Percentiles rank a stretch among this genome's conserved stretches.
Conservation (phyloP, 1,140 invertebrate species). For the Trichonephila clavipes region DNA sequence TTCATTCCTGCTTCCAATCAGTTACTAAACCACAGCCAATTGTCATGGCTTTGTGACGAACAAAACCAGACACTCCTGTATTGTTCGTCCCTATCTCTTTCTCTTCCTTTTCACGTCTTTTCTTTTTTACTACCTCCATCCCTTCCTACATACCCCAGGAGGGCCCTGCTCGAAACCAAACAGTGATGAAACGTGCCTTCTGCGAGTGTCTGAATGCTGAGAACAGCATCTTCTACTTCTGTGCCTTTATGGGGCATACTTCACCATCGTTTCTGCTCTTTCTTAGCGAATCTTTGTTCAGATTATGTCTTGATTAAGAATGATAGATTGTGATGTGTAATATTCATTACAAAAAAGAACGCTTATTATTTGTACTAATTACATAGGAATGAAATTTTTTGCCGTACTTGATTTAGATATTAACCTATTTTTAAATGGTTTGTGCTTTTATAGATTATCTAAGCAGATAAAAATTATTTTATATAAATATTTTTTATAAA, state of each 20-base stretch:
- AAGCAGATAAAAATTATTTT: too few species aligned
- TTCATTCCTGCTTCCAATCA: constrained; percentile 4
- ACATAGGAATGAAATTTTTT: too few species aligned
- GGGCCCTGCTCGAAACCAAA: background rate
- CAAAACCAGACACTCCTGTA: background rate
- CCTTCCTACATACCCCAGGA: background rate
- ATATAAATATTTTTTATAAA: too few species aligned
- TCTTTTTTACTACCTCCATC: constrained; percentile 8
- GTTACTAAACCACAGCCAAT: constrained; percentile 13
- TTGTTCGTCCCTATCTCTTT: constrained; percentile 5
- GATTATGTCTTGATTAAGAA: background rate
- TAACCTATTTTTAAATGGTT: too few species aligned
- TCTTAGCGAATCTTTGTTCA: background rate
- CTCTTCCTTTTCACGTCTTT: background rate
- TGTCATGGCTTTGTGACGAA: background rate
- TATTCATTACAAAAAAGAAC: background rate
- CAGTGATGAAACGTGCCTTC: constrained; percentile 47
- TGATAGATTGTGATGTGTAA: background rate
- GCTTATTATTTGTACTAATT: background rate
- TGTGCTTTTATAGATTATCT: too few species aligned
- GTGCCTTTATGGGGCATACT: background rate
- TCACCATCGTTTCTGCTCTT: background rate
- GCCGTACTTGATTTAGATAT: too few species aligned
- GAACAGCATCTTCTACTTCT: constrained; percentile 21
- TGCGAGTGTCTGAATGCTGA: constrained; percentile 44